Percentiles rank a stretch among this genome's conserved stretches.
Evolutionary conservation across 2,113 vertebrate genomes (phyloP).

Genomic region (Rhinoderma darwinii): DNA sequence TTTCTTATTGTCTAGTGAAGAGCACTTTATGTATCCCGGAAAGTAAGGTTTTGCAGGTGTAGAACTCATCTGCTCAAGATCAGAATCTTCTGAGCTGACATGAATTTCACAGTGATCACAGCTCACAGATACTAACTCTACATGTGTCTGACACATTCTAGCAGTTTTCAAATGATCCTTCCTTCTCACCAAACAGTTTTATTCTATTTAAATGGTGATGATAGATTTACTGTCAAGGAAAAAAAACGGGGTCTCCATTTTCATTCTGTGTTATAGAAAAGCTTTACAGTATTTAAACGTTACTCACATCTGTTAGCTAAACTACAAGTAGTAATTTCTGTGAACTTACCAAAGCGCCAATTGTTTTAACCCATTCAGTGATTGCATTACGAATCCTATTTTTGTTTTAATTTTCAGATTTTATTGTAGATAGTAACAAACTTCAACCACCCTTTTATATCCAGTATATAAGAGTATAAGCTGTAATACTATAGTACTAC

Average conservation of each 20-base stretch:
- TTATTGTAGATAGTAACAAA: neutral
- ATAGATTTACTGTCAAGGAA: slow-evolving; percentile 70
- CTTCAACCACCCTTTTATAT: neutral
- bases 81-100: slow-evolving; percentile 49
- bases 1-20: slow-evolving; percentile 58
- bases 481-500: too few relatives aligned
- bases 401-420: neutral
- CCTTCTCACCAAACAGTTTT: slow-evolving; percentile 67
- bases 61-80: slow-evolving; percentile 57
- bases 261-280: slow-evolving; percentile 67
- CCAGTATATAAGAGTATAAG: too few relatives aligned
- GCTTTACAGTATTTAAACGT: slow-evolving; percentile 63
- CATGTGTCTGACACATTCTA: slow-evolving; percentile 65
- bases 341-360: slow-evolving; percentile 15
- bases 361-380: slow-evolving; percentile 38
- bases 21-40: slow-evolving; percentile 52
- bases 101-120: slow-evolving; percentile 61
- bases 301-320: slow-evolving; percentile 70
- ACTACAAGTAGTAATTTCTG: slow-evolving; percentile 59
- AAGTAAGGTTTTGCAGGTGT: slow-evolving; percentile 57
- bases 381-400: neutral
- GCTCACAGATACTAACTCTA: slow-evolving; percentile 67
- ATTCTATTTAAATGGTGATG: slow-evolving; percentile 70
- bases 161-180: slow-evolving; percentile 69
- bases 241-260: slow-evolving; percentile 63